These are phyloP conservation scores for Oxytorus armatus DNA, from an alignment of 2,888 invertebrate species.

Conservation along the genomic window DNA sequence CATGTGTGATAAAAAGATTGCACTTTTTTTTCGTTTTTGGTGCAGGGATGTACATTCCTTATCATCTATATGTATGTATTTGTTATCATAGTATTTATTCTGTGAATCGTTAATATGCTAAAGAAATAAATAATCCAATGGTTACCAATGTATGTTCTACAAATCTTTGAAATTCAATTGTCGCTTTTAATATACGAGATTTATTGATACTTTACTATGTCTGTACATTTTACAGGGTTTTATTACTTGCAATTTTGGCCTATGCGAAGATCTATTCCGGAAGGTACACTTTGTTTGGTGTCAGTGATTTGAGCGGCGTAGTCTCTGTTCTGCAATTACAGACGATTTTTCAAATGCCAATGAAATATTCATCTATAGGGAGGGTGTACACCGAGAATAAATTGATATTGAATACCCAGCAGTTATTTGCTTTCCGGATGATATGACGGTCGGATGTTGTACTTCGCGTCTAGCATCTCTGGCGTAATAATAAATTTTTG, in stretches of 20 bases:
- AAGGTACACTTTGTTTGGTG: conserved; percentile 86
- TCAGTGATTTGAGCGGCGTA: conserved; percentile 82
- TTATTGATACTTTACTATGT: conserved; percentile 44
- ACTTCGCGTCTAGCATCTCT: conserved; percentile 94
- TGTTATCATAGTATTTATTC: conserved; percentile 67
- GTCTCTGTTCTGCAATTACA: conserved; percentile 75
- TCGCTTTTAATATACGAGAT: conserved; percentile 1
- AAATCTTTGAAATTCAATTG: neutral
- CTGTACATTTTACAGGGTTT: conserved; percentile 24
- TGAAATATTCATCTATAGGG: too few relatives aligned
- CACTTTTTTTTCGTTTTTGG: conserved; percentile 33
- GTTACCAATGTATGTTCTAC: conserved; percentile 38
- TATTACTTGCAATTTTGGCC: conserved; percentile 26
- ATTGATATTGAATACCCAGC: conserved; percentile 82
- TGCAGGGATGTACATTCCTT: conserved; percentile 51
- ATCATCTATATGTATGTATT: conserved; percentile 59
- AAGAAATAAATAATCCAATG: conserved; percentile 65
- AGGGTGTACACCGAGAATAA: too few relatives aligned
- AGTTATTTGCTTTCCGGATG: conserved; percentile 83
- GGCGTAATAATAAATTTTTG: conserved; percentile 93
- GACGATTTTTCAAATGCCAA: conserved; percentile 57
- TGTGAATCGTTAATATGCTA: conserved; percentile 72
- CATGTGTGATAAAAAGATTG: conserved; percentile 32
- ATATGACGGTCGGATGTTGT: conserved; percentile 88
- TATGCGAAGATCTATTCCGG: conserved; percentile 34